Evolutionary conservation across 2,797 vertebrate genomes (phyloP).

Genomic region (Eulemur coronatus): DNA sequence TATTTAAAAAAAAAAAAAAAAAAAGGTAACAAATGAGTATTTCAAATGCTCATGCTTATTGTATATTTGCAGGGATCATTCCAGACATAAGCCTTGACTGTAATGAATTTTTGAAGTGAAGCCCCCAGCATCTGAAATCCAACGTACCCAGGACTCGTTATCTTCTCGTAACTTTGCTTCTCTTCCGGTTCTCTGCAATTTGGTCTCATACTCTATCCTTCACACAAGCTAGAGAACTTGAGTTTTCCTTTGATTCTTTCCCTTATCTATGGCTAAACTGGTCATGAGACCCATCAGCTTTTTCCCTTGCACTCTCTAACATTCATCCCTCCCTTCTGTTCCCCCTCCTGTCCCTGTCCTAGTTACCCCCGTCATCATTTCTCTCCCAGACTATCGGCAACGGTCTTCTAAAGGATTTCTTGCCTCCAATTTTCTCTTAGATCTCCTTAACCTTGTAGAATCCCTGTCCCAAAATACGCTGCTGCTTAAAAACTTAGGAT

Average conservation of each 20-base stretch:
- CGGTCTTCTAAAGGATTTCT: not conserved
- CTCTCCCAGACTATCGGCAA: not conserved
- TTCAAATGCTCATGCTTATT: not conserved
- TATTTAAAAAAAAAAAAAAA: conserved; percentile 41
- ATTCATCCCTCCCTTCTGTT: not conserved
- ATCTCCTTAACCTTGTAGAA: not conserved
- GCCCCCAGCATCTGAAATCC: not conserved
- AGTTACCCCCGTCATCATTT: not conserved
- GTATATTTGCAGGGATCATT: not conserved
- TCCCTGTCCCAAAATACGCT: not conserved
- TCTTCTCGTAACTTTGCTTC: not conserved
- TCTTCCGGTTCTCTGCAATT: not conserved
- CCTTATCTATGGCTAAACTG: not conserved
- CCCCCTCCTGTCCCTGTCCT: accelerated
- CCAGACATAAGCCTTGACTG: not conserved
- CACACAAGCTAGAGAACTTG: not conserved
- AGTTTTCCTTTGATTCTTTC: not conserved
- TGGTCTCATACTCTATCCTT: not conserved
- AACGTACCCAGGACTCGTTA: not conserved
- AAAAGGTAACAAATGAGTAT: not conserved
- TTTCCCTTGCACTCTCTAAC: not conserved
- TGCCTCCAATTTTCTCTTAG: not conserved
- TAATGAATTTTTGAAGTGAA: not conserved
- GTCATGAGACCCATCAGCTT: not conserved
- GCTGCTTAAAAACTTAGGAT: not conserved